phyloP scores from a whole-genome alignment of 2,113 vertebrate species.

The Amblyopsis rosae region DNA sequence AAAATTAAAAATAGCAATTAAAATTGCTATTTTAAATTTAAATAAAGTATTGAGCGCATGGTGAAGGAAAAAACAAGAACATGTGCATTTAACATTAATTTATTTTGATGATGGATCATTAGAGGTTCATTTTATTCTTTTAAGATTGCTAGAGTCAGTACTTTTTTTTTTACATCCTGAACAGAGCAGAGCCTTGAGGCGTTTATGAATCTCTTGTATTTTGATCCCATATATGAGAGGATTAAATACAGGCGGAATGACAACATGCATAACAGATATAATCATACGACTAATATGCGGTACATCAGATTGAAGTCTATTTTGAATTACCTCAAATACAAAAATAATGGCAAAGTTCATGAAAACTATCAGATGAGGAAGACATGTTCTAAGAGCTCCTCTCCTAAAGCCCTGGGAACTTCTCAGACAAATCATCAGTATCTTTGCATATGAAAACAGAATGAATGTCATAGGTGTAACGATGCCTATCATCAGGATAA shows the following conservation, averaged over 20 bases:
- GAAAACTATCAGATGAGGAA: constrained; percentile 3
- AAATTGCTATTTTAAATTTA: too few relatives aligned
- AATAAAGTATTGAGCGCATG: too few relatives aligned
- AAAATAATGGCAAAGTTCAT: neutral
- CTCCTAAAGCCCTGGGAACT: constrained; percentile 3
- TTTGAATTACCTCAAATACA: neutral
- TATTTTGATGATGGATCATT: too few relatives aligned
- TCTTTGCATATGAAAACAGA: neutral
- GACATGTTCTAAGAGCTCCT: neutral
- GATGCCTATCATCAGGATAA: neutral
- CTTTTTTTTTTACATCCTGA: neutral
- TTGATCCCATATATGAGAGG: constrained; percentile 1
- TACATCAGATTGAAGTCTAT: neutral
- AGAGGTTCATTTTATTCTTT: too few relatives aligned
- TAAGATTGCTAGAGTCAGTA: too few relatives aligned
- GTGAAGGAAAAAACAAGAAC: too few relatives aligned
- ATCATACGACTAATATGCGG: neutral
- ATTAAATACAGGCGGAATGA: constrained; percentile 1
- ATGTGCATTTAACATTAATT: too few relatives aligned
- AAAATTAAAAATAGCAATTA: too few relatives aligned
- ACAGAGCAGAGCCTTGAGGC: neutral
- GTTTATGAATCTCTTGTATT: neutral
- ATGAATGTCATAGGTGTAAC: neutral
- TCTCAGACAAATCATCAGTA: neutral
- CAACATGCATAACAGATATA: neutral